Conservation (phyloP, 1,140 invertebrate genomes). For the Pogonomyrmex barbatus region DNA sequence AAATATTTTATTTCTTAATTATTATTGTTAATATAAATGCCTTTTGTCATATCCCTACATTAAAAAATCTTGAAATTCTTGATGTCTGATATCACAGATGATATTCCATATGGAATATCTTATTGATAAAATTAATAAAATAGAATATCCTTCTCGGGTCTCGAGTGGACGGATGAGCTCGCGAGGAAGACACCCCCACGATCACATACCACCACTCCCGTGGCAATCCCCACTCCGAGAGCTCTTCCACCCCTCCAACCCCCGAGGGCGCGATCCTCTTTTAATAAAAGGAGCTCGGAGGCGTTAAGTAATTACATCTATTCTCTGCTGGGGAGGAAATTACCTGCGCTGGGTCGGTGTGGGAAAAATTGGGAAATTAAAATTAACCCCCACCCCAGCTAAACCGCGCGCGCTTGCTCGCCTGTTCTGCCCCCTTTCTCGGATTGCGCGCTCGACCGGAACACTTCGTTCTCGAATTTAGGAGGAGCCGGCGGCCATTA, state of each 20-base stretch:
- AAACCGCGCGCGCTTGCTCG: conserved; percentile 47
- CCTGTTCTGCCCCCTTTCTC: conserved; percentile 48
- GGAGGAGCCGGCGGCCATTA: conserved; percentile 79
- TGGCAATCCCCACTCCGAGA: conserved; percentile 59
- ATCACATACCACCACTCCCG: conserved; percentile 66
- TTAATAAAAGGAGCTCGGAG: conserved; percentile 83
- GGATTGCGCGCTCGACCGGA: conserved; percentile 61
- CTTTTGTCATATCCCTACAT: neutral
- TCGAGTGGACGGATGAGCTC: conserved; percentile 34
- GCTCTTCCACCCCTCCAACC: conserved; percentile 72
- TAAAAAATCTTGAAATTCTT: neutral
- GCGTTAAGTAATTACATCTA: conserved; percentile 87
- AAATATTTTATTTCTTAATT: neutral
- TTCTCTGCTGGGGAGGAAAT: conserved; percentile 85
- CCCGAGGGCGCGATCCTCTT: conserved; percentile 84
- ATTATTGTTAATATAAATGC: neutral
- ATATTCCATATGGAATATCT: conserved; percentile 18
- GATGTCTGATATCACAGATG: neutral
- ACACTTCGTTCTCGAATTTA: conserved; percentile 78
- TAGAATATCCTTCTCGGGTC: neutral
- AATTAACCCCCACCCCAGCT: conserved; percentile 81
- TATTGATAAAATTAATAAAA: conserved; percentile 58
- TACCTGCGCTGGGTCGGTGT: conserved; percentile 79
- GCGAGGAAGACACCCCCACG: conserved; percentile 52
- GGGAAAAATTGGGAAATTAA: conserved; percentile 86